Conservation (phyloP, 2,888 invertebrate species). For the Lycophotia porphyrea region DNA sequence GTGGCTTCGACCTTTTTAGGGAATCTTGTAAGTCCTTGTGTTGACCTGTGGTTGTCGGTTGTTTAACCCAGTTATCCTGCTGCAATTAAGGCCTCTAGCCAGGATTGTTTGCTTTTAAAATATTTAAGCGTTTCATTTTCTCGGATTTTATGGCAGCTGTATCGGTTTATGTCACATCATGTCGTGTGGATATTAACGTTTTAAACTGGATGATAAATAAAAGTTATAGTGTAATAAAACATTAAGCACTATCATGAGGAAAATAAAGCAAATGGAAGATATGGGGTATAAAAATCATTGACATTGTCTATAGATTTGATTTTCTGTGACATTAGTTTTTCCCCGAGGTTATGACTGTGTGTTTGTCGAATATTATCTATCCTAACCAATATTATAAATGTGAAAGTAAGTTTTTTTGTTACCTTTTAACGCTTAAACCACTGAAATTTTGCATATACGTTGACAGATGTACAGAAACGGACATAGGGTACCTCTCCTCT, state of each 20-base stretch:
- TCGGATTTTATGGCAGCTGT: constrained; percentile 12
- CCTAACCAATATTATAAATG: too few relatives aligned
- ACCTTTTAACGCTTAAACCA: too few relatives aligned
- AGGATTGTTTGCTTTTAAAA: constrained; percentile 11
- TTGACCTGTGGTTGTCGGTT: not conserved
- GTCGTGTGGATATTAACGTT: constrained; percentile 39
- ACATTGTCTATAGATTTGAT: not conserved
- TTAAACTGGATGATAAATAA: constrained; percentile 32
- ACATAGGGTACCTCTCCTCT: too few relatives aligned
- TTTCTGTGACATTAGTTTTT: not conserved
- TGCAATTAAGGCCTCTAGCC: not conserved
- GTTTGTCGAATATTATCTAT: not conserved
- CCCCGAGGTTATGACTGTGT: too few relatives aligned
- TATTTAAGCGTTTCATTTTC: constrained; percentile 33
- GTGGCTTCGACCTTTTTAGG: not conserved
- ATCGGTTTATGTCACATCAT: constrained; percentile 28
- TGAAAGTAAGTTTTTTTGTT: too few relatives aligned
- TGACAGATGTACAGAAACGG: too few relatives aligned
- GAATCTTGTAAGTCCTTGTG: too few relatives aligned
- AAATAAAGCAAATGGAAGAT: not conserved
- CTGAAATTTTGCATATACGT: too few relatives aligned
- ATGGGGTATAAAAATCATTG: not conserved
- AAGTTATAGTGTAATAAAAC: constrained; percentile 26
- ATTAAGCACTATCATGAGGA: constrained; percentile 10
- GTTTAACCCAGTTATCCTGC: not conserved